These are phyloP conservation scores for Kuschelorhynchus macadamiae DNA, from an alignment of 2,888 invertebrate genomes.

Conservation along the genomic window DNA sequence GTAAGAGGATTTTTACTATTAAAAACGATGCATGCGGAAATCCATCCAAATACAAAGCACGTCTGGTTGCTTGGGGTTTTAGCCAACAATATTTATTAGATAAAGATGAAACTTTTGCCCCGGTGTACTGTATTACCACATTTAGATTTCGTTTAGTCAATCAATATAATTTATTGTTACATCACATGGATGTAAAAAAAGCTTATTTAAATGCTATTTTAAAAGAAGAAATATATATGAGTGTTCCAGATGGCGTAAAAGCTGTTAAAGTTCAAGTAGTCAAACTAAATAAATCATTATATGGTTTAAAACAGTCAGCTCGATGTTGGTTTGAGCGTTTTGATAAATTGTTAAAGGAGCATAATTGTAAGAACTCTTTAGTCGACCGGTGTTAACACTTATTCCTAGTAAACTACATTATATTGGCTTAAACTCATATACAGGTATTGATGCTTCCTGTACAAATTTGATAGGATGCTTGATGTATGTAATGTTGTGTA, in stretches of 20 bases:
- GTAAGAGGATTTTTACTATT: too few relatives aligned
- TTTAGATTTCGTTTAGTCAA: background rate
- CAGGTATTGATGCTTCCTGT: conserved; percentile 48
- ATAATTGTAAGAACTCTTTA: background rate
- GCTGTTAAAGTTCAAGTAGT: background rate
- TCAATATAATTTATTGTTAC: conserved; percentile 11
- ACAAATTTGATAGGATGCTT: conserved; percentile 49
- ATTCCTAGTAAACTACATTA: conserved; percentile 20
- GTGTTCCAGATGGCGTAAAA: conserved; percentile 4
- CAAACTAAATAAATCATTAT: conserved; percentile 11
- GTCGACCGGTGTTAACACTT: conserved; percentile 16
- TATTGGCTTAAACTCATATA: conserved; percentile 6
- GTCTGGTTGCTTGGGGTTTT: too few relatives aligned
- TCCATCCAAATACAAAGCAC: too few relatives aligned
- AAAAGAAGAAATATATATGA: conserved; percentile 5
- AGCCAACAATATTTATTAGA: too few relatives aligned
- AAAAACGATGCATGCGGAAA: too few relatives aligned
- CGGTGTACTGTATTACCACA: too few relatives aligned
- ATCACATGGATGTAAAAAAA: background rate
- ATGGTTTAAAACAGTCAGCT: background rate
- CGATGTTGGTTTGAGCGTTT: conserved; percentile 10
- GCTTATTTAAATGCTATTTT: background rate
- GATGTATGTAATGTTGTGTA: conserved; percentile 50
- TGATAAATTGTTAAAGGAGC: too few relatives aligned
- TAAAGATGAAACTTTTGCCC: too few relatives aligned